Percentiles rank a stretch among this genome's conserved stretches.
These are phyloP conservation scores for Zoanthus gigantus DNA, from an alignment of 92 coral and sea anemone genomes.

Conservation along the genomic window DNA sequence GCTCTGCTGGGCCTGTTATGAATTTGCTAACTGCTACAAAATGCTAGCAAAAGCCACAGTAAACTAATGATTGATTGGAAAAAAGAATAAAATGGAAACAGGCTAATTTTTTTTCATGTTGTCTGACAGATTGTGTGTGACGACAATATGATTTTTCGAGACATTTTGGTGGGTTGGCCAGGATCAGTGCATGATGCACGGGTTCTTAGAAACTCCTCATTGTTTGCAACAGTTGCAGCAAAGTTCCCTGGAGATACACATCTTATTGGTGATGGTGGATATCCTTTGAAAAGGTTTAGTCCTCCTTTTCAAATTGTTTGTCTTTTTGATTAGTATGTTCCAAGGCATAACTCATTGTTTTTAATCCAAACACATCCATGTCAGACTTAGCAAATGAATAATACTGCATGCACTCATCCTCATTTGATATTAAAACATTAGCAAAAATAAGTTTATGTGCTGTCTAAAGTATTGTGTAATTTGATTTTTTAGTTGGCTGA, in stretches of 20 bases:
- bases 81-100: too few relatives aligned
- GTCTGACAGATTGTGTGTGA: neutral
- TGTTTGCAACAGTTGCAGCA: constrained; percentile 46
- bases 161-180: constrained; percentile 22
- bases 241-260: constrained; percentile 69
- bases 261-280: constrained; percentile 49
- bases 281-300: constrained; percentile 64
- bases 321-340: neutral
- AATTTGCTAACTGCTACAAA: too few relatives aligned
- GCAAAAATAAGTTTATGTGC: too few relatives aligned
- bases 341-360: neutral
- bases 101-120: neutral
- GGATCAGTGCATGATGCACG: constrained; percentile 47
- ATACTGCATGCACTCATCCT: too few relatives aligned
- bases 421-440: too few relatives aligned
- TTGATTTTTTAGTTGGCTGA: constrained; percentile 55
- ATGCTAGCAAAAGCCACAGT: too few relatives aligned
- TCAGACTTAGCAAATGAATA: too few relatives aligned
- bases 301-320: neutral
- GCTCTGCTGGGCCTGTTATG: too few relatives aligned
- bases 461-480: too few relatives aligned
- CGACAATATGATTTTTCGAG: constrained; percentile 20
- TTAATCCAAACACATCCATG: neutral
- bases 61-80: too few relatives aligned
- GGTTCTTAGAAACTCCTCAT: constrained; percentile 61